Evolutionary conservation across 2,113 vertebrate genomes (phyloP), one percentile per base, ranked within the genome.

Genomic region (Vicugna pacos): DNA sequence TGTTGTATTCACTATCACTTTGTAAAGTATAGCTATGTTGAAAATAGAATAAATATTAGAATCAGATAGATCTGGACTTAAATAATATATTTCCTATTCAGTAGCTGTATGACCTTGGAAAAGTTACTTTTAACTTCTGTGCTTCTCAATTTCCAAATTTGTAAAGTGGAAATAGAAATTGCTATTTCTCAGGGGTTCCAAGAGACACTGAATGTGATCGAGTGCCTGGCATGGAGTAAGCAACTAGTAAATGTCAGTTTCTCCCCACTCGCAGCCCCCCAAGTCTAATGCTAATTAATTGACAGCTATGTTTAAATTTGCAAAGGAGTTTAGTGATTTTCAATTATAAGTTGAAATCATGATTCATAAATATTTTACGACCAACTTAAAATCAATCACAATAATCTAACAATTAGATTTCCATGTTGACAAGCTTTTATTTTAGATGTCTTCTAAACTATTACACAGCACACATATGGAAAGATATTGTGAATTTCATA

Each of bases 381-480:
- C 24, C 2, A 93, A 89, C 15, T 28, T 90, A 88, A 72, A 76
- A 15, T 89, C 38, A 54, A 38, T 62, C 58, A 77, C 89, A 94
- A 84, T 92, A 91, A 84, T 96, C 67, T 6, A 62, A 91, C 90
- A 95, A 88, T 42, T 46, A 96, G 79, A 97, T 83, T 87, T 10
- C 46, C 62, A 79, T 46, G 38, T 26, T 87, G 28, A 22, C 56
- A 80, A 62, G 20, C 95, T 92, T 96, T 96, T 46, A 65, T 16
- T 75, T 48, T 94, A 30, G 3, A 87, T 5, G 3, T 89, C 8
- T 70, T 96, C 89, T 54, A 90, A 89, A 86, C 48, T 85, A 54
- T 58, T 69, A 22, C 3, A 77, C 67, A 64, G 69, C 42, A 60
- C 79, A 92, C 1, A 60, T 32, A 62, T 75, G 7, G 1, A 35